phyloP scores from a whole-genome alignment of 1,140 invertebrate species.

The Sinella curviseta region DNA sequence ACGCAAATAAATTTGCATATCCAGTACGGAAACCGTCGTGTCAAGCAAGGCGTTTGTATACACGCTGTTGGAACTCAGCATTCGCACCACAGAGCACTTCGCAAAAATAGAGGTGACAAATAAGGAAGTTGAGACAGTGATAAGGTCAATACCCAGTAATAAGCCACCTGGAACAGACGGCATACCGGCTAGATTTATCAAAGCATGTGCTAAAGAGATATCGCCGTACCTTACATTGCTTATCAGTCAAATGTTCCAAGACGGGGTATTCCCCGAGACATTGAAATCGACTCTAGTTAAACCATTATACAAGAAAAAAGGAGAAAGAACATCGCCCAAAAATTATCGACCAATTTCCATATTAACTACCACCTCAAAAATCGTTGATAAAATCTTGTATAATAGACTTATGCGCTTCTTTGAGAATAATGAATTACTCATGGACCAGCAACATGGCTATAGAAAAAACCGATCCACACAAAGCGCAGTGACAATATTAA shows the following conservation, averaged over 20 bases:
- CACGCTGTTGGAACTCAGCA: too few relatives aligned
- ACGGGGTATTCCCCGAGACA: not conserved
- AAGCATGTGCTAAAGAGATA: not conserved
- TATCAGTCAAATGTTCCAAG: not conserved
- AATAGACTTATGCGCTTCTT: not conserved
- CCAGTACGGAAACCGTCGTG: too few relatives aligned
- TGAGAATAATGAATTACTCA: not conserved
- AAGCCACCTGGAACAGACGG: not conserved
- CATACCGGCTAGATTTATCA: not conserved
- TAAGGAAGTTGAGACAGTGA: not conserved
- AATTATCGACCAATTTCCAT: conserved; percentile 13
- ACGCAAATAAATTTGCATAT: too few relatives aligned
- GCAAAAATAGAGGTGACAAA: too few relatives aligned
- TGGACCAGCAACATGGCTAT: conserved; percentile 1
- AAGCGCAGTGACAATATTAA: not conserved
- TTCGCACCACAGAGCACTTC: too few relatives aligned
- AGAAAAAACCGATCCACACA: not conserved
- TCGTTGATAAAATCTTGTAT: not conserved
- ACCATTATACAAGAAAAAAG: conserved; percentile 16
- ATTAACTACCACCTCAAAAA: not conserved
- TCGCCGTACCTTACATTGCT: not conserved
- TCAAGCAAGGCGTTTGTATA: too few relatives aligned
- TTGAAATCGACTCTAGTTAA: not conserved
- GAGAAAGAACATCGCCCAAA: not conserved
- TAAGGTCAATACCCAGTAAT: not conserved